Base-by-base conservation (phyloP, 2,888 invertebrate genomes). In the Opisthograptis luteolata region DNA sequence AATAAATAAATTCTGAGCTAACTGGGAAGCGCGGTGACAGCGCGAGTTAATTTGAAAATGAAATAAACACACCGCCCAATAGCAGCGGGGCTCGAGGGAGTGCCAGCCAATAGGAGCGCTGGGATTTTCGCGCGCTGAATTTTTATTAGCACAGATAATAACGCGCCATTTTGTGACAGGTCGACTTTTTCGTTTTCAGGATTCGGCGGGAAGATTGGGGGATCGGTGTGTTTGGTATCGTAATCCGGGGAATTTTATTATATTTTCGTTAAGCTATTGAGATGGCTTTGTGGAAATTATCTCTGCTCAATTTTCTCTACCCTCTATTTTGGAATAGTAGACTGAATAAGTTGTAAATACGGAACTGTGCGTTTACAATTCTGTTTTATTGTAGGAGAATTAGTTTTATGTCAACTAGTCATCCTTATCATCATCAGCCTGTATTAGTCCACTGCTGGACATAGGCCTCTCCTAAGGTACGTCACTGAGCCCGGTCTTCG, bases 41-140 rank as follows among this genome's bases (percentile, higher is more conserved):
- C 80, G 89, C 88, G 86, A 90, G 87, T 89, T 87, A 89, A 90
- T 90, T 88, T 87, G 87, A 89, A 90, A 90, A 89, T 87, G 88
- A 87, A 83, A 90, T 89, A 87, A 89, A 81, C 82, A 81, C 60
- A 27, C 62, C 79, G 70, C 70, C 89, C 90, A 89, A 90, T 88
- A 72, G 81, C 68, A 75, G 55, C 60, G 64, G 66, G 67, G 73
- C 81, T 70, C 80, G 64, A 66, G 85, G 87, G 82, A 78, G 73
- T 68, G 69, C 52, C 73, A 74, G 56, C 89, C 87, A 89, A 89
- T 88, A 70, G 70, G 66, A 60, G 64, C 65, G 70, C 68, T 55
- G 68, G 75, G 80, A 84, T 87, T 87, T 90, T 87, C 89, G 89
- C 89, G 89, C 87, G 87, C 85, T 85, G 89, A 88, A 89, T 90